Conservation (phyloP, 2,797 vertebrate species). For the Rhadinocentrus ornatus region DNA sequence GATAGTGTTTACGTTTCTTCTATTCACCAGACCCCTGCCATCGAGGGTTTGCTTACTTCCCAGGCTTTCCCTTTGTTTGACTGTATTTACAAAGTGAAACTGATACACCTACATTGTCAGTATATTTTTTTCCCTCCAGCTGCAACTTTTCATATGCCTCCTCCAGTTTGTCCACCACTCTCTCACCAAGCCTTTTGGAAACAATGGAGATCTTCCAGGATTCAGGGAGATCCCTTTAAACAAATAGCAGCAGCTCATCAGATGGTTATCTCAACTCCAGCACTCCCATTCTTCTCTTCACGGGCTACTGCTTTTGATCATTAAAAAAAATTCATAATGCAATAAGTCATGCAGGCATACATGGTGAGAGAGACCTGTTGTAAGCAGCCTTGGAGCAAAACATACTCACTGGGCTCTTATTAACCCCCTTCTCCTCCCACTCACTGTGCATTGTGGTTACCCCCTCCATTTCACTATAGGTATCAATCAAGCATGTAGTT, state of each 20-base stretch:
- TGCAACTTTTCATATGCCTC: constrained; percentile 35
- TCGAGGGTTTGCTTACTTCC: constrained; percentile 30
- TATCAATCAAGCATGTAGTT: constrained; percentile 57
- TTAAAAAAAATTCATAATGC: constrained; percentile 30
- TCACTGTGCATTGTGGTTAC: constrained; percentile 29
- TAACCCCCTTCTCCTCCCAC: constrained; percentile 6
- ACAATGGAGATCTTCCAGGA: constrained; percentile 33
- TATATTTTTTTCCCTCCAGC: constrained; percentile 5
- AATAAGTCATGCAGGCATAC: constrained; percentile 7
- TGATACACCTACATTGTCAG: constrained; percentile 41
- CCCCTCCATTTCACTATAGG: constrained; percentile 36
- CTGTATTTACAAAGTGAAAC: constrained; percentile 42
- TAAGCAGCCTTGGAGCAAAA: constrained; percentile 23
- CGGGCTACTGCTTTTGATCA: constrained; percentile 1
- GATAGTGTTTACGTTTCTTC: constrained; percentile 37
- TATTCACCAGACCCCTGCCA: constrained; percentile 10
- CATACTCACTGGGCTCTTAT: constrained; percentile 33
- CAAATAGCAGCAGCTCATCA: constrained; percentile 54
- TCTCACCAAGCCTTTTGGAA: constrained; percentile 26
- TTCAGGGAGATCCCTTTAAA: constrained; percentile 52
- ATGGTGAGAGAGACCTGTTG: constrained; percentile 13
- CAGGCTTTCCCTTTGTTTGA: constrained; percentile 23
- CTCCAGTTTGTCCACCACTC: constrained; percentile 36
- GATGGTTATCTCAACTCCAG: constrained; percentile 36
- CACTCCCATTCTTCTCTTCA: constrained; percentile 14